phyloP scores from a whole-genome alignment of 2,797 vertebrate genomes.

The Arvicola amphibius region DNA sequence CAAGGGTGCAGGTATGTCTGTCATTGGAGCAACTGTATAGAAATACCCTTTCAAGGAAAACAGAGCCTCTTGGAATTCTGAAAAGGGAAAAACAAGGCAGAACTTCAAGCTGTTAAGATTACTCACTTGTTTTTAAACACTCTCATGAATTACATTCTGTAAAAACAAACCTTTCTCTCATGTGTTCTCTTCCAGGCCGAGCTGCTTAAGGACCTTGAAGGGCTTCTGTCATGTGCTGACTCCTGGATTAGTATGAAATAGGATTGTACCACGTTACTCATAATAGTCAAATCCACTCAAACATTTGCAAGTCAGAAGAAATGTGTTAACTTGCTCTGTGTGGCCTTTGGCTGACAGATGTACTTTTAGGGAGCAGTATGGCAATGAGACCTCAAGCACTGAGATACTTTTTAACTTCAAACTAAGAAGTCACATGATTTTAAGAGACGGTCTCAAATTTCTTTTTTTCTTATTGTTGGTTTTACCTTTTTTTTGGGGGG shows the following conservation, averaged over 20 bases:
- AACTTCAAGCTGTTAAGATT: conserved; percentile 35
- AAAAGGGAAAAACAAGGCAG: conserved; percentile 81
- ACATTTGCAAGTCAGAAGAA: conserved; percentile 50
- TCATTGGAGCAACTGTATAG: conserved; percentile 86
- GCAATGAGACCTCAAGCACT: background rate
- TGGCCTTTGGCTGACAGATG: background rate
- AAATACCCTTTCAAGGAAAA: conserved; percentile 79
- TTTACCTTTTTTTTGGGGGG: background rate
- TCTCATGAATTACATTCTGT: conserved; percentile 44
- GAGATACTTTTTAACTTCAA: conserved; percentile 20
- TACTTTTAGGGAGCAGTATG: background rate
- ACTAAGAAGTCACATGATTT: conserved; percentile 29
- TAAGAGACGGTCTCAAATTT: background rate
- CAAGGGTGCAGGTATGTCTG: conserved; percentile 89
- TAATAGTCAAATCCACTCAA: conserved; percentile 55
- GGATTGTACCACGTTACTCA: conserved; percentile 64
- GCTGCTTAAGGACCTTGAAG: background rate
- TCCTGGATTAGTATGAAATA: conserved; percentile 67
- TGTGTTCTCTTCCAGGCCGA: conserved; percentile 68
- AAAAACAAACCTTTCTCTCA: conserved; percentile 77
- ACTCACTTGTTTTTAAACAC: conserved; percentile 34
- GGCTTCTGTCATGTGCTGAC: conserved; percentile 35
- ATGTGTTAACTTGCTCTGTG: conserved; percentile 10
- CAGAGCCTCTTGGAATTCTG: conserved; percentile 81
- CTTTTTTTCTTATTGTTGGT: background rate